Conservation (phyloP, 2,888 invertebrate genomes). For the Steromphala cineraria region DNA sequence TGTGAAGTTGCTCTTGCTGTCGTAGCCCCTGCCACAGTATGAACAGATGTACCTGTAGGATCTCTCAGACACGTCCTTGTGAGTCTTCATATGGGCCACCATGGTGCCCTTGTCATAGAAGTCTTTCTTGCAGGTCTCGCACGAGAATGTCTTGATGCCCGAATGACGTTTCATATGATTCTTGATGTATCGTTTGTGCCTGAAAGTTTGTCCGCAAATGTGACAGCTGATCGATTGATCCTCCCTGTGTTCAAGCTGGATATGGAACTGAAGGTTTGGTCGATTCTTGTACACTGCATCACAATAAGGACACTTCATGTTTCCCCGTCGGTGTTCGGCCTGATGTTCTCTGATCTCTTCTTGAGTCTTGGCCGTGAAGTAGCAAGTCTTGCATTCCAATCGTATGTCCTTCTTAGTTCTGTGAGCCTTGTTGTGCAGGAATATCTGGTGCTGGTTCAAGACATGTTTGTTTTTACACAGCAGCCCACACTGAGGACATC, state of each 20-base stretch:
- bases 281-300: conserved; percentile 38
- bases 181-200: conserved; percentile 37
- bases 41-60: conserved; percentile 44
- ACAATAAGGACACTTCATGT: conserved; percentile 42
- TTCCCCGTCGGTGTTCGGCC: conserved; percentile 21
- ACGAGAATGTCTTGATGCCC: conserved; percentile 38
- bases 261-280: conserved; percentile 43
- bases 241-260: conserved; percentile 42
- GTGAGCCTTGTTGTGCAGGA: conserved; percentile 17
- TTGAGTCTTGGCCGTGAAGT: conserved; percentile 35
- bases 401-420: background rate
- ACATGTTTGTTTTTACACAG: conserved; percentile 28
- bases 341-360: conserved; percentile 39
- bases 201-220: conserved; percentile 50
- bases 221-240: conserved; percentile 30
- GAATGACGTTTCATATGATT: conserved; percentile 44
- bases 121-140: conserved; percentile 28
- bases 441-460: conserved; percentile 25
- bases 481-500: conserved; percentile 39
- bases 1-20: conserved; percentile 44
- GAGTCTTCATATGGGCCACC: conserved; percentile 51
- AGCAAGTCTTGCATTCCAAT: conserved; percentile 40
- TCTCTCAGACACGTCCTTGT: conserved; percentile 48
- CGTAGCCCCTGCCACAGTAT: conserved; percentile 47
- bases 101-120: conserved; percentile 43